Base-by-base conservation (phyloP, 2,113 vertebrate genomes). In the Melanostigma gelatinosum region DNA sequence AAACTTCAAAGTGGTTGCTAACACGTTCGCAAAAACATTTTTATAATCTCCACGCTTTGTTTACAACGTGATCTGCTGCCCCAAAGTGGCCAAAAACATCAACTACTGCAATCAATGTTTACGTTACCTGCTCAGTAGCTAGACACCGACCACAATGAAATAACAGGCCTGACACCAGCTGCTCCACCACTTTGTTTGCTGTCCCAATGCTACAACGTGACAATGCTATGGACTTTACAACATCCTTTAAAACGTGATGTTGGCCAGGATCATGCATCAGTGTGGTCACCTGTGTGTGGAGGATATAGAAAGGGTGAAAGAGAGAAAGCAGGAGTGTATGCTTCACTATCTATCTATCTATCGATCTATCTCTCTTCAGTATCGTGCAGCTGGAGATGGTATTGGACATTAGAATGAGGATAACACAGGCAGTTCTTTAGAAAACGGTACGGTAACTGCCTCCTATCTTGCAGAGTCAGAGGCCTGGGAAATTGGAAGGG, bases 401-500 rank as follows among this genome's bases (percentile, higher is more conserved):
- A 55, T 48, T 84, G 81, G 50, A 70, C 74, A 80, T 80, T 65
- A 71, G 9, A 77, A 42, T 24, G 48, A 44, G 36, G 32, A 32
- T 73, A 62, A 77, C 63, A 66, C 8, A 1, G 11, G 11, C 66
- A 46, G n/a, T 69, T 22, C 55, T 81, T 81, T n/a, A 42, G 15
- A 22, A 78, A 79, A 63, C 74, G 75, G 60, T 40, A 54, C 46
- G 62, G 55, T 83, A 85, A 75, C 67, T 85, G 77, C 71, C 40
- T 79, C 60, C 63, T 67, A 65, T 84, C 79, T 77, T 82, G 69
- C 73, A 77, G 78, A 89, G 60, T 82, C 80, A 77, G 77, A 84
- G 77, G 69, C 29, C 79, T 86, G 54, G 64, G 85, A 87, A 84
- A 83, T 74, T 82, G 85, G 77, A 85, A 71, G 82, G 70, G 73